A percentile compares a stretch with the other conserved stretches of the same genome.
Conservation (phyloP, 2,888 invertebrate genomes). For the Archips xylosteana region DNA sequence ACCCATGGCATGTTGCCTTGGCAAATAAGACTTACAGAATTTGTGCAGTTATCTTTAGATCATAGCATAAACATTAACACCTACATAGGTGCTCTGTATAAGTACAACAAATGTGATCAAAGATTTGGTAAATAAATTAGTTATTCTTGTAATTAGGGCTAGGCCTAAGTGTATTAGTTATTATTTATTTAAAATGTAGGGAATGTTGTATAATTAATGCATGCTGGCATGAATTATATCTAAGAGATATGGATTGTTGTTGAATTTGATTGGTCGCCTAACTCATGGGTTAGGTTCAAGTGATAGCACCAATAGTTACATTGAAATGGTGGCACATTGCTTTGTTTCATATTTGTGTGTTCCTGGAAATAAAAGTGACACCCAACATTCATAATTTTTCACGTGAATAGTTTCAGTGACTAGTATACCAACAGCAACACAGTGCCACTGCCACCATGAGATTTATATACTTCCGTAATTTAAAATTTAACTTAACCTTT, state of each 20-base stretch:
- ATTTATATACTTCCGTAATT: slow-evolving; percentile 1
- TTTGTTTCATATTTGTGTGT: neutral
- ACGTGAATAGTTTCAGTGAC: no score
- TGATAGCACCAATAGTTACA: neutral
- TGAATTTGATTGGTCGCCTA: neutral
- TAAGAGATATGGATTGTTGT: neutral
- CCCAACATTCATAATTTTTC: neutral
- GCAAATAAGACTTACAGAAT: slow-evolving; percentile 95
- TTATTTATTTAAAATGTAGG: neutral
- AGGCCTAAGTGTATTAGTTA: slow-evolving; percentile 26
- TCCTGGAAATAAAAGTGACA: neutral
- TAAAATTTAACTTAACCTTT: neutral
- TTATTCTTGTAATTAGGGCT: slow-evolving; percentile 1
- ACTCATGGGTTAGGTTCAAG: neutral
- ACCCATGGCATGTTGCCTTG: slow-evolving; percentile 93
- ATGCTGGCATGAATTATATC: neutral
- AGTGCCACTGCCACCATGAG: neutral
- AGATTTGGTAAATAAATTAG: slow-evolving; percentile 90
- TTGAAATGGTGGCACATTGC: neutral
- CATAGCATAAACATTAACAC: slow-evolving; percentile 84
- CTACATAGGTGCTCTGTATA: slow-evolving; percentile 87
- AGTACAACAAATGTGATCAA: slow-evolving; percentile 91
- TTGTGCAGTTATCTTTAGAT: slow-evolving; percentile 88
- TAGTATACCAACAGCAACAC: neutral
- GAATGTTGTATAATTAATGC: neutral